Percentiles rank a stretch among this genome's conserved stretches.
Conservation (phyloP, 2,113 vertebrate genomes). For the Recurvirostra avosetta region DNA sequence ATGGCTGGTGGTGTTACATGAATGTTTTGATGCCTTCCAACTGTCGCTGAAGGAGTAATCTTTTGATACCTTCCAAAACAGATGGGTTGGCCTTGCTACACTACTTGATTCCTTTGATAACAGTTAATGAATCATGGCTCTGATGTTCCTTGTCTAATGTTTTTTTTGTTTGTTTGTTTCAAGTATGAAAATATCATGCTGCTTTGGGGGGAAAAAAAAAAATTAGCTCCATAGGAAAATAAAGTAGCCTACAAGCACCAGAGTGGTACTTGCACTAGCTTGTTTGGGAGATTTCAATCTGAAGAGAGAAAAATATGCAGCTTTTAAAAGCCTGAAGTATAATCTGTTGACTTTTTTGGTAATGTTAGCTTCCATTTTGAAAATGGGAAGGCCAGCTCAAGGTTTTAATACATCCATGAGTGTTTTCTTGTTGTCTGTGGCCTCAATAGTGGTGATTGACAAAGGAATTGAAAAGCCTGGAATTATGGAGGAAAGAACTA, state of each 20-base stretch:
- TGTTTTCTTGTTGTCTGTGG: not conserved
- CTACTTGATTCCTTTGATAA: not conserved
- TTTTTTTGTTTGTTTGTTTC: not conserved
- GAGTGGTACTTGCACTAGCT: not conserved
- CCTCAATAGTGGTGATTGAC: not conserved
- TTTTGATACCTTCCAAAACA: not conserved
- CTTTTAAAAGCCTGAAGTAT: not conserved
- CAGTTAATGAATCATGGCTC: not conserved
- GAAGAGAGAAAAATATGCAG: not conserved
- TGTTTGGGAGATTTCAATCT: not conserved
- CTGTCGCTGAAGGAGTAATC: not conserved
- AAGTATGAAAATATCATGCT: not conserved
- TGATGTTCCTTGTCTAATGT: not conserved
- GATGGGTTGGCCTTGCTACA: not conserved
- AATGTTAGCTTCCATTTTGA: not conserved
- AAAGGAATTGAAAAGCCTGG: not conserved
- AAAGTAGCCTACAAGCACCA: not conserved
- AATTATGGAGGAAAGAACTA: not conserved
- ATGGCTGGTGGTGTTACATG: not conserved
- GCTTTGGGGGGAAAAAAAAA: not conserved
- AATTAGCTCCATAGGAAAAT: conserved; percentile 22
- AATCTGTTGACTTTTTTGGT: not conserved
- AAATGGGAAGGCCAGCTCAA: not conserved
- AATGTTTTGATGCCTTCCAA: not conserved
- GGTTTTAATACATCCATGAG: not conserved